phyloP scores from a whole-genome alignment of 1,140 invertebrate species.

The Plectrocnemia conspersa region DNA sequence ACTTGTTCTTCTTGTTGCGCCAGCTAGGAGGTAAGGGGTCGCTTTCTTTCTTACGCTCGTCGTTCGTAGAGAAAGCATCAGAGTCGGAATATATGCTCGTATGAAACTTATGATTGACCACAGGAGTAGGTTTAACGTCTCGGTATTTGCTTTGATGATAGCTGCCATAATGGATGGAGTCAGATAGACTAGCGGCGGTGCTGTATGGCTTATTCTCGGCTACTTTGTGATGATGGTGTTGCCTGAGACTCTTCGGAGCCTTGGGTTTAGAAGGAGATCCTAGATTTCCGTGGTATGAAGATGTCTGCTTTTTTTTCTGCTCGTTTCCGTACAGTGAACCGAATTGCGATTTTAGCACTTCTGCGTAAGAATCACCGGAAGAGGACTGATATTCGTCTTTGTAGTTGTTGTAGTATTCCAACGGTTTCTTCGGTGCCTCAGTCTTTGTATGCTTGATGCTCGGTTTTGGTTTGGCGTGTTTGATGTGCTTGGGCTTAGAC shows the following conservation, averaged over 20 bases:
- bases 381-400: constrained; percentile 10
- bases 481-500: constrained; percentile 10
- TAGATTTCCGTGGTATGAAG: not conserved
- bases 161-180: no score
- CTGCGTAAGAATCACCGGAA: constrained; percentile 9
- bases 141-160: not conserved
- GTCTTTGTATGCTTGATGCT: not conserved
- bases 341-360: not conserved
- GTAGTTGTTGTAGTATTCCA: constrained; percentile 4
- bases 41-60: constrained; percentile 33
- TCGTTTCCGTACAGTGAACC: constrained; percentile 5
- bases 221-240: constrained; percentile 15
- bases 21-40: constrained; percentile 5
- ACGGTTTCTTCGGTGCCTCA: not conserved
- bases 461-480: not conserved
- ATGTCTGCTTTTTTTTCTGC: not conserved
- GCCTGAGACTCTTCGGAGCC: not conserved
- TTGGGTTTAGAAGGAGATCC: constrained; percentile 9
- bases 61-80: constrained; percentile 43
- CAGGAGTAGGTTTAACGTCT: not conserved
- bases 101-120: not conserved
- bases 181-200: not conserved
- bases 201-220: constrained; percentile 22
- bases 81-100: no score
- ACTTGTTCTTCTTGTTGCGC: constrained; percentile 36